Conservation (phyloP, 2,113 vertebrate species). For the Sturnira hondurensis region DNA sequence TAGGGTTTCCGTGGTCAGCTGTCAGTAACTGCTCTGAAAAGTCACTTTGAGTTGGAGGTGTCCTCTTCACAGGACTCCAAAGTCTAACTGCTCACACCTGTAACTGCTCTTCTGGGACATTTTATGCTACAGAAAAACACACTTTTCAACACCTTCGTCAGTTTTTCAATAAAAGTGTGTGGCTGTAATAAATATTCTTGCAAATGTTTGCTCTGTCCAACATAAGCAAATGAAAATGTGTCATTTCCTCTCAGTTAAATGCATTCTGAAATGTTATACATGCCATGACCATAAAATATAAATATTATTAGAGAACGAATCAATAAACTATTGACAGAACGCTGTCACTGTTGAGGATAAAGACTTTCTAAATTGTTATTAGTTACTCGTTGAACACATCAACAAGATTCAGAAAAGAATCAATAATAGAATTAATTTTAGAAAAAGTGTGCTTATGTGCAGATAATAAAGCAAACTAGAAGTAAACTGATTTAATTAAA, state of each 20-base stretch:
- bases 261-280: conserved; percentile 70
- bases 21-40: conserved; percentile 40
- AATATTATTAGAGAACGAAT: conserved; percentile 78
- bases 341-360: conserved; percentile 63
- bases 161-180: conserved; percentile 40
- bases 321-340: conserved; percentile 78
- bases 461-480: conserved; percentile 1
- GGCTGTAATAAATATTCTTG: conserved; percentile 43
- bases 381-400: conserved; percentile 43
- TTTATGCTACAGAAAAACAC: conserved; percentile 32
- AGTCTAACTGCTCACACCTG: conserved; percentile 40
- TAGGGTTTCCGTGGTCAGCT: background rate
- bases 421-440: conserved; percentile 18
- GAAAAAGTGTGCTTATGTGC: background rate
- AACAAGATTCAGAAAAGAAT: conserved; percentile 53
- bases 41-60: conserved; percentile 34
- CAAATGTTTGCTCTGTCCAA: background rate
- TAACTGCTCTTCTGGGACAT: background rate
- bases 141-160: background rate
- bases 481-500: background rate
- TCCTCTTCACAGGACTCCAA: conserved; percentile 50
- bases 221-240: conserved; percentile 48
- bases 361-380: conserved; percentile 68
- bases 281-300: conserved; percentile 60
- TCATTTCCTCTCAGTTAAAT: conserved; percentile 47